These are phyloP conservation scores for Hartigia nigra DNA, from an alignment of 2,888 invertebrate genomes.

Conservation along the genomic window DNA sequence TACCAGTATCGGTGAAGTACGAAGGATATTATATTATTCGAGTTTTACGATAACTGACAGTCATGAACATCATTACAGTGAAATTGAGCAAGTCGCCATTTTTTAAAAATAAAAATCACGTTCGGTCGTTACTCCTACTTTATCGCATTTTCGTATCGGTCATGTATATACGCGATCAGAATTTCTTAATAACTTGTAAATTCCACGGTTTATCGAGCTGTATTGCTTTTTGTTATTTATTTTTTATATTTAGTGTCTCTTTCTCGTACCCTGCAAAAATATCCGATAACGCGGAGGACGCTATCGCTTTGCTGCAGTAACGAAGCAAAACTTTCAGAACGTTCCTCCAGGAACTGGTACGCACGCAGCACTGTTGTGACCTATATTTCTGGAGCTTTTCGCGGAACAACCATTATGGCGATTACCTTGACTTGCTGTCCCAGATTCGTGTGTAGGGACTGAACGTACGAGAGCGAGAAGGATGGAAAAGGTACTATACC, in stretches of 20 bases:
- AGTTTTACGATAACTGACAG: neutral
- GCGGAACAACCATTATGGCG: neutral
- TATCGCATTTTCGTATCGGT: neutral
- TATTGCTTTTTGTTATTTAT: neutral
- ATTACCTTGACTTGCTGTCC: neutral
- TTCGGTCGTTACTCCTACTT: neutral
- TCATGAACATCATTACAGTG: neutral
- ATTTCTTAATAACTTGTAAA: neutral
- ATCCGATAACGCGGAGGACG: neutral
- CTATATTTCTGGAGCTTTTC: neutral
- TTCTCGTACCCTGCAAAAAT: neutral
- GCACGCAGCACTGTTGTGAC: neutral
- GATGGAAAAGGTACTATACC: neutral
- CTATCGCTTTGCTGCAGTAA: neutral
- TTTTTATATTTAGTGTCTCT: neutral
- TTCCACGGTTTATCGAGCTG: neutral
- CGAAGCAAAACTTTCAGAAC: neutral
- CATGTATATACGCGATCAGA: neutral
- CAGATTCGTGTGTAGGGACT: neutral
- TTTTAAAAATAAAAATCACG: no score
- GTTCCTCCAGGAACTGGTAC: neutral
- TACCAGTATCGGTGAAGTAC: neutral
- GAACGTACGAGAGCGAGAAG: neutral
- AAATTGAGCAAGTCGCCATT: neutral
- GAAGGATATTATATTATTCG: neutral